Conservation (phyloP, 2,113 vertebrate species). For the Telmatochromis bifrenatus region DNA sequence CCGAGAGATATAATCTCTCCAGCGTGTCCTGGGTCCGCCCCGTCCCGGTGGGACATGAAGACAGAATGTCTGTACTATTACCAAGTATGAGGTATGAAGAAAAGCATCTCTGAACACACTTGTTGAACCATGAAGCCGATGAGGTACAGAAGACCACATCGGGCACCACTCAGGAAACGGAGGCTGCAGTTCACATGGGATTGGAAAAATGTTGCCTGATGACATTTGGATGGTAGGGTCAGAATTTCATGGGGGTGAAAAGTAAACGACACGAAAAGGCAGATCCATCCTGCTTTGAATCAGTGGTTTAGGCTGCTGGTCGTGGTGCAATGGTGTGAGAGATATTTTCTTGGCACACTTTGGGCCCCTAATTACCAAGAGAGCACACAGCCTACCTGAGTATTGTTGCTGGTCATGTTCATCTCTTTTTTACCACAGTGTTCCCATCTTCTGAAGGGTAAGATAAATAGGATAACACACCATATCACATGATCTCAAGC, state of each 20-base stretch:
- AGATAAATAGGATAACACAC: not conserved
- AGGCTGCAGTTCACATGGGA: not conserved
- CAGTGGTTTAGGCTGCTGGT: not conserved
- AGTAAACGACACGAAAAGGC: not conserved
- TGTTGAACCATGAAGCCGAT: not conserved
- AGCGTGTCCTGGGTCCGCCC: too few relatives aligned
- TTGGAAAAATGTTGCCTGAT: not conserved
- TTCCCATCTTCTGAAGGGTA: not conserved
- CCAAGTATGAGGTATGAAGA: not conserved
- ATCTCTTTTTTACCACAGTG: not conserved
- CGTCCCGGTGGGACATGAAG: too few relatives aligned
- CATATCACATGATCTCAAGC: not conserved
- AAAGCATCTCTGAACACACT: not conserved
- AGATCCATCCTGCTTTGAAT: not conserved
- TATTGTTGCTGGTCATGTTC: not conserved
- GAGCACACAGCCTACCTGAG: not conserved
- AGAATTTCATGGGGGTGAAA: not conserved
- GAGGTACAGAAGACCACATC: not conserved
- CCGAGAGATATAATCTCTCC: too few relatives aligned
- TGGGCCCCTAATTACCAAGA: not conserved
- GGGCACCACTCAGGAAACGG: not conserved
- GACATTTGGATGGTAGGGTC: not conserved
- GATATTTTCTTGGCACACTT: not conserved
- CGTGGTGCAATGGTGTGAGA: not conserved
- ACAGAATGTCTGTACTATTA: not conserved